Conservation (phyloP, 2,113 vertebrate species). For the Picathartes gymnocephalus region DNA sequence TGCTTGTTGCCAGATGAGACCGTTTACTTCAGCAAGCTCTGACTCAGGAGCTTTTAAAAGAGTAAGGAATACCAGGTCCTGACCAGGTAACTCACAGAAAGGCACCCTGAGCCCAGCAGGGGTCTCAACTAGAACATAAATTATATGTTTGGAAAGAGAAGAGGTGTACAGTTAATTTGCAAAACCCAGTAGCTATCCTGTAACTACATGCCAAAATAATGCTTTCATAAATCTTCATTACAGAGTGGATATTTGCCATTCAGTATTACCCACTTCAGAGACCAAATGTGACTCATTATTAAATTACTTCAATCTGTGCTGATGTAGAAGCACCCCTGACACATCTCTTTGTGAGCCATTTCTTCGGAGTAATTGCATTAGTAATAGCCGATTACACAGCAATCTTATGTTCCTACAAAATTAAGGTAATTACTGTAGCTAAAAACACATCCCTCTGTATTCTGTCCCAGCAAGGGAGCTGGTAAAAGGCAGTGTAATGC, state of each 20-base stretch:
- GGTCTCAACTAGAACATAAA: not conserved
- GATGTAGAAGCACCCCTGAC: conserved; percentile 55
- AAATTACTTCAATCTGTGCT: conserved; percentile 60
- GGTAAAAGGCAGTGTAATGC: conserved; percentile 13
- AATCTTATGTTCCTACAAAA: conserved; percentile 64
- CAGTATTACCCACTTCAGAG: conserved; percentile 53
- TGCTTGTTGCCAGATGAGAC: not conserved
- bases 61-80: not conserved
- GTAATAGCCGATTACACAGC: conserved; percentile 61
- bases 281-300: conserved; percentile 65
- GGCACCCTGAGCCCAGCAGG: not conserved
- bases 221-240: conserved; percentile 34
- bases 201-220: conserved; percentile 13
- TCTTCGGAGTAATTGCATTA: conserved; percentile 68
- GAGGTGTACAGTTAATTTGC: not conserved
- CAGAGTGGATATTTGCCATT: conserved; percentile 37
- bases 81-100: not conserved
- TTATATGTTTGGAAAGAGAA: not conserved
- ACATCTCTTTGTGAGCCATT: conserved; percentile 49
- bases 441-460: conserved; percentile 56
- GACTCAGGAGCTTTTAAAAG: not conserved
- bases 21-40: not conserved
- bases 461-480: conserved; percentile 34
- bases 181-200: not conserved
- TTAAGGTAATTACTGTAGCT: conserved; percentile 66